Conservation (phyloP, 2,113 vertebrate species). For the Microcebus lehilahytsara region DNA sequence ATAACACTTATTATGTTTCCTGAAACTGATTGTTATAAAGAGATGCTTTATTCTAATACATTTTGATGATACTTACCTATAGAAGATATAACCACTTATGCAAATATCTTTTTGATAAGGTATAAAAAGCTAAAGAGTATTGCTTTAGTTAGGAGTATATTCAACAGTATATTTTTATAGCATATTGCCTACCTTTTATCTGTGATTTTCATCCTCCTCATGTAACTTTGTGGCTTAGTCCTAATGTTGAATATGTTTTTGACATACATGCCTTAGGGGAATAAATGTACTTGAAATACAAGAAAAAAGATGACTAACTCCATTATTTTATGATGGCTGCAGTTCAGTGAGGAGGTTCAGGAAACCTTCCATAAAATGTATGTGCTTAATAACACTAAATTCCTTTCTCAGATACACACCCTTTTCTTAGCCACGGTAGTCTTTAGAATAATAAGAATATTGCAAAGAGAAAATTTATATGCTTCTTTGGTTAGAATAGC, state of each 20-base stretch:
- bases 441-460: slow-evolving; percentile 39
- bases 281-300: slow-evolving; percentile 33
- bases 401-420: slow-evolving; percentile 44
- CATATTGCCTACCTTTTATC: not conserved
- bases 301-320: slow-evolving; percentile 28
- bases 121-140: slow-evolving; percentile 1
- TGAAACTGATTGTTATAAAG: not conserved
- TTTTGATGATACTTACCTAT: not conserved
- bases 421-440: slow-evolving; percentile 43
- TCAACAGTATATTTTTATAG: not conserved
- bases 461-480: slow-evolving; percentile 57
- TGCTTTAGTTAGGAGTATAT: not conserved
- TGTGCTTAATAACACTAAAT: slow-evolving; percentile 53
- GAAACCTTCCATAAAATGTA: slow-evolving; percentile 21
- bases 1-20: not conserved
- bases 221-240: slow-evolving; percentile 3
- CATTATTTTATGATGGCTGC: slow-evolving; percentile 37
- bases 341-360: slow-evolving; percentile 23
- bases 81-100: not conserved
- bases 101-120: not conserved
- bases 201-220: slow-evolving; percentile 25
- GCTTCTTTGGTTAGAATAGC: slow-evolving; percentile 39
- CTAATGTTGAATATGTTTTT: slow-evolving; percentile 22
- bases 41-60: not conserved
- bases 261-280: not conserved